phyloP scores from a whole-genome alignment of 2,888 invertebrate genomes.

The Campoplex nolae region DNA sequence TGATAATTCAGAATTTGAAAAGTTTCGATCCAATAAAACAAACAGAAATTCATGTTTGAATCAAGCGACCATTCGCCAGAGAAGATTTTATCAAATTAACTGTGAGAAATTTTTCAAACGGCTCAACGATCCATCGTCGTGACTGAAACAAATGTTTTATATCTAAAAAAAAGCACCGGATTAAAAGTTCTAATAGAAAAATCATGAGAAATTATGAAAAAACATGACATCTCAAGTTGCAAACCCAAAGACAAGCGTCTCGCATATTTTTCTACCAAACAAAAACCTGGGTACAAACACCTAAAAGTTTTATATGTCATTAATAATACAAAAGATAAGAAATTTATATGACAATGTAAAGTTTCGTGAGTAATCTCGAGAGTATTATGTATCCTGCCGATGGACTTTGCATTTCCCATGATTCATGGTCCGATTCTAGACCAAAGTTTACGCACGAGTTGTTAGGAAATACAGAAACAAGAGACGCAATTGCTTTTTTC shows the following conservation, averaged over 20 bases:
- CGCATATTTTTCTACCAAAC: not conserved
- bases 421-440: not conserved
- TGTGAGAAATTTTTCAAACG: not conserved
- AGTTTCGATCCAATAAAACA: too few species aligned
- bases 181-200: too few species aligned
- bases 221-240: too few species aligned
- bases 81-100: not conserved
- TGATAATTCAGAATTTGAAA: too few species aligned
- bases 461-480: not conserved
- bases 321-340: not conserved
- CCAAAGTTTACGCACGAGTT: not conserved
- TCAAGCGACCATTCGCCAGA: not conserved
- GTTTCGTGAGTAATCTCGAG: not conserved
- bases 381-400: not conserved
- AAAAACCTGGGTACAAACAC: not conserved
- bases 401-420: slow-evolving; percentile 15
- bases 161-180: too few species aligned
- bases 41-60: not conserved
- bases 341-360: not conserved
- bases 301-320: not conserved
- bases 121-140: too few species aligned
- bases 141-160: too few species aligned
- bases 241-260: too few species aligned
- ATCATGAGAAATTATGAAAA: too few species aligned
- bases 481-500: not conserved